A percentile compares a stretch with the other conserved stretches of the same genome.
These are phyloP conservation scores for Calephelis virginiensis DNA, from an alignment of 1,140 invertebrate genomes.

Conservation along the genomic window DNA sequence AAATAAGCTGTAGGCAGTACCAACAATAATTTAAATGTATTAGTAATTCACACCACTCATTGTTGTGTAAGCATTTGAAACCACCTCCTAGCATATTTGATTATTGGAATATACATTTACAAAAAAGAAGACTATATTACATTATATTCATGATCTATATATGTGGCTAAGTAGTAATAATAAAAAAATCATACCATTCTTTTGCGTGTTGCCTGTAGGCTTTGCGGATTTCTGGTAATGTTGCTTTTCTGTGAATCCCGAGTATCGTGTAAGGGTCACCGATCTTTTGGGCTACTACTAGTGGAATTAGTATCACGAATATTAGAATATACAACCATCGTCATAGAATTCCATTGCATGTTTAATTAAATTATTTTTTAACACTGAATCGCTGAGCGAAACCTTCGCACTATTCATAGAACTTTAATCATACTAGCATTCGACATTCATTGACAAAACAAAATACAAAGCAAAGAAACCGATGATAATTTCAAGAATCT, in stretches of 20 bases:
- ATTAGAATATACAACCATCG: slow-evolving; percentile 55
- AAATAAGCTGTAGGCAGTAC: too few species aligned
- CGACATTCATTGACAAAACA: slow-evolving; percentile 39
- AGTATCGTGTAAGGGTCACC: slow-evolving; percentile 92
- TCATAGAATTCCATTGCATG: slow-evolving; percentile 68
- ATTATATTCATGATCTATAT: too few species aligned
- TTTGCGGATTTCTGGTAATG: slow-evolving; percentile 89
- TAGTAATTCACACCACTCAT: too few species aligned
- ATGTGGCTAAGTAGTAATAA: too few species aligned
- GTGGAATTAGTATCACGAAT: slow-evolving; percentile 43
- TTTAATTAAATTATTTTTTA: slow-evolving; percentile 41
- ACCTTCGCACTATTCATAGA: slow-evolving; percentile 50
- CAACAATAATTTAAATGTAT: too few species aligned
- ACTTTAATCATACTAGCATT: slow-evolving; percentile 42
- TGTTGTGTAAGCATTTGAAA: too few species aligned
- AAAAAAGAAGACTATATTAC: too few species aligned
- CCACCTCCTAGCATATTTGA: too few species aligned
- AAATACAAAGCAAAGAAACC: slow-evolving; percentile 38
- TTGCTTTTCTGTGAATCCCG: slow-evolving; percentile 86
- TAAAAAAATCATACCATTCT: slow-evolving; percentile 84
- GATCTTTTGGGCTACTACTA: slow-evolving; percentile 75
- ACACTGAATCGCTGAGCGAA: slow-evolving; percentile 35
- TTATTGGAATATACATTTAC: too few species aligned
- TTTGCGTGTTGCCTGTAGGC: slow-evolving; percentile 94
- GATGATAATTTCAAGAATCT: slow-evolving; percentile 47